Evolutionary conservation across 2,113 vertebrate species (phyloP), one percentile per base, ranked within the genome.

Genomic region (Hippoglossus stenolepis): DNA sequence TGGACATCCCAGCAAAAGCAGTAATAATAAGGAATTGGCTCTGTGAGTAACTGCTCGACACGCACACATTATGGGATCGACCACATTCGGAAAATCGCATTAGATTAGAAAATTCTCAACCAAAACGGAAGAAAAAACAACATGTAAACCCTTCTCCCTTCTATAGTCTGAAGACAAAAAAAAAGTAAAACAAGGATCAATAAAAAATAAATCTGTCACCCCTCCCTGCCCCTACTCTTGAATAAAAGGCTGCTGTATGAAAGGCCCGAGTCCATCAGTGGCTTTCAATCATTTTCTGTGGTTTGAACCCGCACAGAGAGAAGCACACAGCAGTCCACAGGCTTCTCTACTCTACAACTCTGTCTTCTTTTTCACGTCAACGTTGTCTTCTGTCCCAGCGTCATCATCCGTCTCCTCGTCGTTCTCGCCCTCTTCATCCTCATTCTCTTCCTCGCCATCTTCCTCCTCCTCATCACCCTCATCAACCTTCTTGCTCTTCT

Each of bases 401-500:
- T 89, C 79, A 0, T 91, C 83, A 31, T 31, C 6, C 31, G 6
- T 31, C 51, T 54, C 51, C 2, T 89, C 89, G 0, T 77, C 83
- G 0, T 81, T 80, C 0, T 80, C 87, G 0, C 80, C 85, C 1
- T 88, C 82, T 4, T 56, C 76, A 7, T 10, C 70, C 4, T 8
- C 67, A 1, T 69, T 40, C 1, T 78, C 40, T 0, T 80, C 91
- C 0, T 85, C 85, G 0, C 71, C 85, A 0, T 82, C 88, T 0
- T 79, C 83, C 0, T 87, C 83, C 0, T 65, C 82, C 0, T 62
- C 86, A 0, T 28, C 80, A 1, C 85, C 78, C 0, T 74, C 71
- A 21, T 90, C 87, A 51, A 89, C 80, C 14, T 91, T 90, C 54
- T 92, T 93, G 69, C 80, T 91, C 79, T 93, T 90, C 71, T 94